Conservation (phyloP, 37 sponge, comb jelly and placozoan species). For the Lycopodina hypogea region DNA sequence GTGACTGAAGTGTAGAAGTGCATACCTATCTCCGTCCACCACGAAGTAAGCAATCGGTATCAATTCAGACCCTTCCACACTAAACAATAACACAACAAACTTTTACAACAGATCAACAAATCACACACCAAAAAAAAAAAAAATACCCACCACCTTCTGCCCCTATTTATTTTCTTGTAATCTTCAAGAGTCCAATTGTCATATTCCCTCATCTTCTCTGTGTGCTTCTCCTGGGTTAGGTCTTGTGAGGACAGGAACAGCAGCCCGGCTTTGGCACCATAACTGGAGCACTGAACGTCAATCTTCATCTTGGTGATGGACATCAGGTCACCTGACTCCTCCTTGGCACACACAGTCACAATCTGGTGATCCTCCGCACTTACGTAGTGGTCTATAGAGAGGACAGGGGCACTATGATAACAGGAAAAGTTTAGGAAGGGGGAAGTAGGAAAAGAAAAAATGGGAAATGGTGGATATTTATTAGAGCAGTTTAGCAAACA, state of each 20-base stretch:
- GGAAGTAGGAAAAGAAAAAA: background rate
- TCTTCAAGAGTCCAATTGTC: conserved; percentile 42
- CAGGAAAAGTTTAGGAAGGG: background rate
- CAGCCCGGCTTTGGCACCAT: conserved; percentile 39
- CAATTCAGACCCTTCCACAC: background rate
- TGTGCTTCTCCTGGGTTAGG: conserved; percentile 13
- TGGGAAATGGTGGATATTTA: background rate
- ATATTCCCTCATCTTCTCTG: conserved; percentile 21
- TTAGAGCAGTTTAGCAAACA: background rate
- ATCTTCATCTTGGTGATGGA: conserved; percentile 21
- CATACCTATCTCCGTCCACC: conserved; percentile 43
- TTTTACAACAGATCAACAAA: background rate
- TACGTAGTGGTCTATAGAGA: conserved; percentile 30
- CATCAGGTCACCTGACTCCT: conserved; percentile 21
- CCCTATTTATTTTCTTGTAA: conserved; percentile 16
- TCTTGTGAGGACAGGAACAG: conserved; percentile 28
- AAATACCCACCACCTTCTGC: background rate
- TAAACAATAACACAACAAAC: background rate
- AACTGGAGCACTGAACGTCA: conserved; percentile 35
- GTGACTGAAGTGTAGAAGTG: background rate
- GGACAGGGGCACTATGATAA: background rate
- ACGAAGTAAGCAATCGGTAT: conserved; percentile 43
- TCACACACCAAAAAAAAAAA: background rate
- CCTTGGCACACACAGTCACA: conserved; percentile 37
- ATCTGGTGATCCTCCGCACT: conserved; percentile 47